Conservation (phyloP, 2,797 vertebrate species). For the Sebastes matsubarae region DNA sequence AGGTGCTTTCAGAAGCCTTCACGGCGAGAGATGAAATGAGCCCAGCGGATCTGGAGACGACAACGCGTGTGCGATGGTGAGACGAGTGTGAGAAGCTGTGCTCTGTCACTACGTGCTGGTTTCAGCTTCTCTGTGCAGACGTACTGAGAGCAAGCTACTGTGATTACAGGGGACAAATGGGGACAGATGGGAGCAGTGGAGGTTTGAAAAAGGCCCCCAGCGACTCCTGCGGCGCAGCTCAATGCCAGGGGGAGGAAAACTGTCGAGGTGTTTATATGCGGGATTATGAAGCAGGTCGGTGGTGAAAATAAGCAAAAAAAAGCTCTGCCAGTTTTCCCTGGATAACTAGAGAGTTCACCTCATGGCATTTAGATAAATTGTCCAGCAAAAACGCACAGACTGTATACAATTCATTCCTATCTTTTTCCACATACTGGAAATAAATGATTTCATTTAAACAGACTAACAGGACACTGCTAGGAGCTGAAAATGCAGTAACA, state of each 20-base stretch:
- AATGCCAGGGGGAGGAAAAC: not conserved
- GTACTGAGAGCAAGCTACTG: not conserved
- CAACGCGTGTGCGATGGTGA: not conserved
- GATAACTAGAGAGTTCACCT: not conserved
- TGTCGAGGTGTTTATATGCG: not conserved
- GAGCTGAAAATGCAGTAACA: too few relatives aligned
- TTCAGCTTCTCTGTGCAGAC: not conserved
- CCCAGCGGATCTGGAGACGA: not conserved
- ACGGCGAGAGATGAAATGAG: not conserved
- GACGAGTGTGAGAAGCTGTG: not conserved
- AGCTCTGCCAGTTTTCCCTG: not conserved
- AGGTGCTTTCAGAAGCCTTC: conserved; percentile 15
- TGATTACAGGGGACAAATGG: conserved; percentile 3
- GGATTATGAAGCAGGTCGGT: not conserved
- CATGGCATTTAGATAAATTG: not conserved
- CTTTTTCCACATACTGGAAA: not conserved
- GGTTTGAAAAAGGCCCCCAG: conserved; percentile 16
- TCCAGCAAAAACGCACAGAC: not conserved
- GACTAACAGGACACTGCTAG: not conserved
- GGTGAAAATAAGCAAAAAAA: not conserved
- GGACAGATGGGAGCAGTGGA: conserved; percentile 1
- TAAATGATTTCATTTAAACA: conserved; percentile 7
- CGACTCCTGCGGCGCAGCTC: conserved; percentile 1
- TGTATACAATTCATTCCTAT: not conserved
- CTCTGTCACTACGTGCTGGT: not conserved